Percentiles rank a stretch among this genome's conserved stretches.
phyloP scores from a whole-genome alignment of 2,113 vertebrate genomes.

The Motacilla alba region DNA sequence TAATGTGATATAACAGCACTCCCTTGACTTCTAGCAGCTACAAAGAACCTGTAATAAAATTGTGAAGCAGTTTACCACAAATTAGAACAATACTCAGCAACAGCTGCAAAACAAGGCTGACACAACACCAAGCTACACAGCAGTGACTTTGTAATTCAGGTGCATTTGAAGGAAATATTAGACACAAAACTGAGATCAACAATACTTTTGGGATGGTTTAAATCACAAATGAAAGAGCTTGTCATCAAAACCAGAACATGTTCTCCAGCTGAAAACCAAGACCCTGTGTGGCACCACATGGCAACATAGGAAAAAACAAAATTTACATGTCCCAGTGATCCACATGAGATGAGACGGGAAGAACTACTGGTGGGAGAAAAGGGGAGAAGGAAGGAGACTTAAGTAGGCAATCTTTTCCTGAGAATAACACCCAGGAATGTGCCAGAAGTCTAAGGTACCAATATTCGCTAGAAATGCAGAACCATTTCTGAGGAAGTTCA shows the following conservation, averaged over 20 bases:
- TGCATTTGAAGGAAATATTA: not conserved
- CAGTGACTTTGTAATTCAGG: not conserved
- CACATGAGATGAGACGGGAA: not conserved
- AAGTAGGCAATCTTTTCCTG: not conserved
- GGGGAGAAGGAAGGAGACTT: not conserved
- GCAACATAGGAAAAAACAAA: not conserved
- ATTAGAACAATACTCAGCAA: not conserved
- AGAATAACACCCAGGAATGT: not conserved
- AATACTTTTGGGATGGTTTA: not conserved
- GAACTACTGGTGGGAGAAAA: not conserved
- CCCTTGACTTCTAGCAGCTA: not conserved
- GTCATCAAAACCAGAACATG: not conserved
- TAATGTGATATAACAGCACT: not conserved
- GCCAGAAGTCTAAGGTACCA: not conserved
- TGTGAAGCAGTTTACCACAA: not conserved
- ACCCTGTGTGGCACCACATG: fast-evolving
- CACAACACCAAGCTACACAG: not conserved
- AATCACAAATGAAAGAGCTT: not conserved
- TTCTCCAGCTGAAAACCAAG: not conserved
- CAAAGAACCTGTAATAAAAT: not conserved
- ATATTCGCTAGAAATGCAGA: not conserved
- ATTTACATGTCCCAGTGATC: not conserved
- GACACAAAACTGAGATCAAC: not conserved
- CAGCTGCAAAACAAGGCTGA: not conserved
- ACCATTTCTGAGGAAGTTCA: not conserved